phyloP scores from a whole-genome alignment of 2,888 invertebrate genomes.

The Sesia bembeciformis region DNA sequence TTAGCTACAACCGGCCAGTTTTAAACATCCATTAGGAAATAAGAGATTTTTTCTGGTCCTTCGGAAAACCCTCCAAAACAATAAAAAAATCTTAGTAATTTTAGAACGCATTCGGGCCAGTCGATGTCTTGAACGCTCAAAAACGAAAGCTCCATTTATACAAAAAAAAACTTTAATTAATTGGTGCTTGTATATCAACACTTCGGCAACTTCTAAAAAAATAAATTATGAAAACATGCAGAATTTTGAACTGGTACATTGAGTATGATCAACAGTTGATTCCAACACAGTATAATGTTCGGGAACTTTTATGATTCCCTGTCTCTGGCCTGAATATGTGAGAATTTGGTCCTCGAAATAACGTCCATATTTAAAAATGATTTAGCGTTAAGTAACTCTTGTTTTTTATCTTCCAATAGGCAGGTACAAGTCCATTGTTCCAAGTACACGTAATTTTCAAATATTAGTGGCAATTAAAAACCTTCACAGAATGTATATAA shows the following conservation, averaged over 20 bases:
- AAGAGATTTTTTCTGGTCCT: slow-evolving; percentile 59
- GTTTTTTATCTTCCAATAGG: slow-evolving; percentile 39
- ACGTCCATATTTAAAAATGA: slow-evolving; percentile 71
- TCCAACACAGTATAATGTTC: too few relatives aligned
- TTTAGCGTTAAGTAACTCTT: slow-evolving; percentile 65
- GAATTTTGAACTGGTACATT: too few relatives aligned
- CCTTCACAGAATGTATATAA: slow-evolving; percentile 36
- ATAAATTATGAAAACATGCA: too few relatives aligned
- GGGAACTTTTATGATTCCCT: too few relatives aligned
- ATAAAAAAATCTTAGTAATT: slow-evolving; percentile 59
- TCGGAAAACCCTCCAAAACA: slow-evolving; percentile 62
- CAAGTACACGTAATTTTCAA: slow-evolving; percentile 14
- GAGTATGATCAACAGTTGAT: too few relatives aligned
- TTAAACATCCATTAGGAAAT: slow-evolving; percentile 64
- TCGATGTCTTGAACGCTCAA: too few relatives aligned
- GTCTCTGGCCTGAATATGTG: slow-evolving; percentile 39
- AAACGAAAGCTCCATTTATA: too few relatives aligned
- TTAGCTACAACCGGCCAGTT: slow-evolving; percentile 65
- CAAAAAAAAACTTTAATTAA: too few relatives aligned
- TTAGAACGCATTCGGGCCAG: slow-evolving; percentile 48
- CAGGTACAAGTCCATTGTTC: slow-evolving; percentile 26
- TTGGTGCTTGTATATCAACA: too few relatives aligned
- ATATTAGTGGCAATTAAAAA: slow-evolving; percentile 7
- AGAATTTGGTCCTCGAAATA: slow-evolving; percentile 65
- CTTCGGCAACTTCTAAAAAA: too few relatives aligned